Evolutionary conservation across 2,888 invertebrate genomes (phyloP).

Genomic region (Cephus rjabovi): DNA sequence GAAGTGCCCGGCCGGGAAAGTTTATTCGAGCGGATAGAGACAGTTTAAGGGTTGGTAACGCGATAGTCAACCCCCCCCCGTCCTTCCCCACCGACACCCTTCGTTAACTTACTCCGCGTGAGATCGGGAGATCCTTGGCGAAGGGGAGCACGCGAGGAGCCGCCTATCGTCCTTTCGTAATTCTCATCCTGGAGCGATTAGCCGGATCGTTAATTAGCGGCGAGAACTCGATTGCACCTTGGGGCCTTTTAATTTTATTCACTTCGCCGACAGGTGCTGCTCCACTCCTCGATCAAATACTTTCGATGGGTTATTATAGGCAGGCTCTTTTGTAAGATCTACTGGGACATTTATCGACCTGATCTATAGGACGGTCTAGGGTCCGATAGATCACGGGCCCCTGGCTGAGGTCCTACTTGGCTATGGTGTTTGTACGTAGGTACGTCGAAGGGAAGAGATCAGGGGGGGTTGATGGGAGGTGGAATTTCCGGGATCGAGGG

Average conservation of each 20-base stretch:
- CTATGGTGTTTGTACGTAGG: not conserved
- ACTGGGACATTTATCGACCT: not conserved
- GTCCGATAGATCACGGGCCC: not conserved
- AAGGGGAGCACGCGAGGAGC: slow-evolving; percentile 10
- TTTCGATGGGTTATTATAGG: not conserved
- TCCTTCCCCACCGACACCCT: slow-evolving; percentile 23
- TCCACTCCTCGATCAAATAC: slow-evolving; percentile 1
- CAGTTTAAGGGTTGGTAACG: slow-evolving; percentile 36
- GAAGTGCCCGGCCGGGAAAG: slow-evolving; percentile 6
- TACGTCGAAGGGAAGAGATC: not conserved
- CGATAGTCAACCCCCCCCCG: slow-evolving; percentile 29
- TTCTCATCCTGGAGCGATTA: not conserved
- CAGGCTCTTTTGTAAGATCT: not conserved
- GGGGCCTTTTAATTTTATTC: slow-evolving; percentile 32
- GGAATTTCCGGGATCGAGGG: not conserved
- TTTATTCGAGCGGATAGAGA: slow-evolving; percentile 35
- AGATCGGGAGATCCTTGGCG: slow-evolving; percentile 9
- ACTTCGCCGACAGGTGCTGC: slow-evolving; percentile 36
- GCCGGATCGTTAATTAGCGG: slow-evolving; percentile 48
- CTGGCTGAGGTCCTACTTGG: not conserved
- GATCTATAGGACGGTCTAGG: not conserved
- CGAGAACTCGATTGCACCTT: slow-evolving; percentile 11
- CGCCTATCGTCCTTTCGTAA: slow-evolving; percentile 18
- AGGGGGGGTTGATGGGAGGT: slow-evolving; percentile 20
- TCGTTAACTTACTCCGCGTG: slow-evolving; percentile 18